Base-by-base conservation (phyloP, 2,888 invertebrate species). In the Cyclophora punctaria region DNA sequence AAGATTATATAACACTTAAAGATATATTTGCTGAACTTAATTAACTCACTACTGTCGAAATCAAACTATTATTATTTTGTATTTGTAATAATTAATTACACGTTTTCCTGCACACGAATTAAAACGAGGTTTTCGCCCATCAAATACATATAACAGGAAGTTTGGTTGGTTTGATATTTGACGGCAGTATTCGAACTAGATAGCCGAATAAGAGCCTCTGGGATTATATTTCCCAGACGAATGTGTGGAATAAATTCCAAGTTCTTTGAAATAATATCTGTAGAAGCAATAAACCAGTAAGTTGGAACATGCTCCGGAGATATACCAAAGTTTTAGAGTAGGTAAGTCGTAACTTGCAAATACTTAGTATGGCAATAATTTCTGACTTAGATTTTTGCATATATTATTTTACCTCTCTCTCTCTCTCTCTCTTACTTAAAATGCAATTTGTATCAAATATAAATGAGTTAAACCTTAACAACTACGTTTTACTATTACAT, bases 251-350 rank as follows among this genome's bases (percentile, higher is more conserved):
- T 83, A 85, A 83, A 84, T 85, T 84, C 75, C 57, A 49, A 56
- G 77, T 83, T 83, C 84, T 82, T 81, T 83, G 84, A 87, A 83
- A 87, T 87, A 86, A 86, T 85, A 85, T 85, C 80, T 79, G 71
- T 64, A 69, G 69, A 79, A 79, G 85, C 80, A 79, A 86, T 87
- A 87, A 87, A 86, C 80, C 81, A 78, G 79, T 71, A 85, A 85
- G 80, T 85, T 83, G 75, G 78, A 79, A 81, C 75, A 80, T 73
- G 78, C 79, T 80, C 75, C 67, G 65, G 76, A 76, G 80, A 77
- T 78, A 83, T 75, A 80, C 72, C 77, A 74, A 85, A 86, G 80
- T 85, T 86, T 85, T 73, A 75, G 37, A 37, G 37, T 37, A 37
- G 37, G 65, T 67, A 63, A 73, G 73, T 71, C 73, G 73, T 79